Evolutionary conservation across 2,113 vertebrate genomes (phyloP).

Genomic region (Oncorhynchus mykiss): DNA sequence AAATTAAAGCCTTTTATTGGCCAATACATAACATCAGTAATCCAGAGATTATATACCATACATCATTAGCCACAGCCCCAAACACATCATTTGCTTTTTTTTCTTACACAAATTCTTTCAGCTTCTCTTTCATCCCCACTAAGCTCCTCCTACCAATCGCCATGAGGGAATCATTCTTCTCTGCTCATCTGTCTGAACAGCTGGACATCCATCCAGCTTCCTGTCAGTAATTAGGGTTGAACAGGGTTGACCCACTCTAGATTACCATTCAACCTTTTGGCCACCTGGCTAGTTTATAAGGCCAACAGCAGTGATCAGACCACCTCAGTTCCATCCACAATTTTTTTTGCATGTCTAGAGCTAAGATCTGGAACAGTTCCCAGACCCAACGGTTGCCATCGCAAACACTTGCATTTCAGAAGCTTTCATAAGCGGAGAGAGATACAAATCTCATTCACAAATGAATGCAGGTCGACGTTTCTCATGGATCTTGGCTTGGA

Average conservation of each 20-base stretch:
- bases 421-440: constrained; percentile 45
- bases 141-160: not conserved
- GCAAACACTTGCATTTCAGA: too few relatives aligned
- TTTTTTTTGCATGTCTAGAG: constrained; percentile 45
- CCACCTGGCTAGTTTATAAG: constrained; percentile 24
- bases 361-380: constrained; percentile 64
- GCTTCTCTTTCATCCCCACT: not conserved
- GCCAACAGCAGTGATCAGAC: too few relatives aligned
- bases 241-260: constrained; percentile 26
- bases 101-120: not conserved
- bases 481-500: too few relatives aligned
- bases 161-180: not conserved
- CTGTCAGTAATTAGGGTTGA: constrained; percentile 23
- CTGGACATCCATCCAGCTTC: constrained; percentile 3
- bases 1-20: too few relatives aligned
- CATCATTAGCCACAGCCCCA: too few relatives aligned
- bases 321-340: constrained; percentile 27
- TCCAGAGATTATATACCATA: too few relatives aligned
- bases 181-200: constrained; percentile 31
- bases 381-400: constrained; percentile 56
- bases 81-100: too few relatives aligned
- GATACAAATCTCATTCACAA: constrained; percentile 17
- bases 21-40: too few relatives aligned
- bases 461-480: too few relatives aligned
- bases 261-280: constrained; percentile 32